Evolutionary conservation across 2,797 vertebrate species (phyloP).

Genomic region (Acridotheres tristis): DNA sequence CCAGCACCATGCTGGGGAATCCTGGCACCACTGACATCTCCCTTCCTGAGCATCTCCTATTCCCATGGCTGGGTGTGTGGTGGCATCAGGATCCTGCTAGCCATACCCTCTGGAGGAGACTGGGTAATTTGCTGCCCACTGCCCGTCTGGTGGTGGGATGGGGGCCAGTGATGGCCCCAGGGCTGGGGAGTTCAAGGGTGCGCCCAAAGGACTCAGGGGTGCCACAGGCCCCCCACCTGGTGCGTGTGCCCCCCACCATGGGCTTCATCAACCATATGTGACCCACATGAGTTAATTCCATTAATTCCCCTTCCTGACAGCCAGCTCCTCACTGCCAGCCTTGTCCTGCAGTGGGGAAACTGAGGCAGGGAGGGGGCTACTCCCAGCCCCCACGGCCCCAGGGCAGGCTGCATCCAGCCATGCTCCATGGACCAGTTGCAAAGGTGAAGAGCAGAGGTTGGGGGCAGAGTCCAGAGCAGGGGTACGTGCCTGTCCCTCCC

Average conservation of each 20-base stretch:
- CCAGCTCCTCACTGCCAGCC: fast-evolving
- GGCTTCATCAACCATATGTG: not conserved
- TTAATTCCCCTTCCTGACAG: not conserved
- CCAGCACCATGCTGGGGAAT: fast-evolving
- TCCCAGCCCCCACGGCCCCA: not conserved
- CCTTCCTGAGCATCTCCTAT: not conserved
- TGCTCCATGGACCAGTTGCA: not conserved
- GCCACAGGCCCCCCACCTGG: fast-evolving
- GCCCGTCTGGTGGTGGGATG: not conserved
- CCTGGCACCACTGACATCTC: not conserved
- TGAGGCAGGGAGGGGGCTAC: not conserved
- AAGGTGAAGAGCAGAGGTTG: constrained; percentile 32
- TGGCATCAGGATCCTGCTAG: not conserved
- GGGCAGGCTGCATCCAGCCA: not conserved
- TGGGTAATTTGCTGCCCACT: fast-evolving
- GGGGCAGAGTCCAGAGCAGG: constrained; percentile 5
- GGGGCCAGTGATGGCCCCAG: not conserved
- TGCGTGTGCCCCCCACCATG: fast-evolving
- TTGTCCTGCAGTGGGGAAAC: not conserved
- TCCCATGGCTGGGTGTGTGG: fast-evolving
- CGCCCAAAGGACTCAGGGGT: not conserved
- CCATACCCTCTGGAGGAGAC: not conserved
- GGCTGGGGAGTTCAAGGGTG: not conserved
- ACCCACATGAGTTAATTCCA: not conserved
- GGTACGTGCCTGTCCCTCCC: not conserved